phyloP scores from a whole-genome alignment of 2,113 vertebrate species.

The Colinus virginianus region DNA sequence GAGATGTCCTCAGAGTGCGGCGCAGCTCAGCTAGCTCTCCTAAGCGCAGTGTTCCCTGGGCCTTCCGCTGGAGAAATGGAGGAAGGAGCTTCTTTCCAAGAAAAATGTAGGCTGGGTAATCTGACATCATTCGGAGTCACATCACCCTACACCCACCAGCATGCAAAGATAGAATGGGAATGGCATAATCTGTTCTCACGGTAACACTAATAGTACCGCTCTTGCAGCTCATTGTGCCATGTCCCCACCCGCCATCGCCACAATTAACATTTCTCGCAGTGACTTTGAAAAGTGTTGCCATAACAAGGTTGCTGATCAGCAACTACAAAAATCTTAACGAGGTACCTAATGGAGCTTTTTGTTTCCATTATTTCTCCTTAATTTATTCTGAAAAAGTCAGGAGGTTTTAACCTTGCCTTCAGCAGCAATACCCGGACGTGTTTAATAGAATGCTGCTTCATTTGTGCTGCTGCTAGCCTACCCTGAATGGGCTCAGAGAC shows the following conservation, averaged over 20 bases:
- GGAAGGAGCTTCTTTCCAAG: slow-evolving; percentile 71
- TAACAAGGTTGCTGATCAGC: slow-evolving; percentile 59
- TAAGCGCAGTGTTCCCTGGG: not conserved
- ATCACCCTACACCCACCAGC: slow-evolving; percentile 63
- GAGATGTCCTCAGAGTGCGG: slow-evolving; percentile 10
- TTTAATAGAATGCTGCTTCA: slow-evolving; percentile 20
- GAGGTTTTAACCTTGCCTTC: slow-evolving; percentile 60
- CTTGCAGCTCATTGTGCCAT: slow-evolving; percentile 25
- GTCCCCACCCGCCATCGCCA: slow-evolving; percentile 18
- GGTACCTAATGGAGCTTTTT: slow-evolving; percentile 62
- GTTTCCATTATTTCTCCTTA: slow-evolving; percentile 70
- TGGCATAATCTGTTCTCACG: slow-evolving; percentile 61
- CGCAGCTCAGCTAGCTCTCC: slow-evolving; percentile 47
- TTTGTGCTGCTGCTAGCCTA: not conserved
- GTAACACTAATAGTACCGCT: slow-evolving; percentile 54
- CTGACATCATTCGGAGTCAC: slow-evolving; percentile 70
- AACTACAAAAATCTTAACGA: slow-evolving; percentile 63
- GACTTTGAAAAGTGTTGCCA: slow-evolving; percentile 64
- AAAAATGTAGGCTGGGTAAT: slow-evolving; percentile 70
- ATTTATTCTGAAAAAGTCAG: slow-evolving; percentile 69
- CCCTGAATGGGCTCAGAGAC: not conserved
- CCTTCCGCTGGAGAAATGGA: slow-evolving; percentile 25
- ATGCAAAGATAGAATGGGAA: slow-evolving; percentile 70
- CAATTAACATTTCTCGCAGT: slow-evolving; percentile 42
- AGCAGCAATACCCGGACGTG: not conserved